These are phyloP conservation scores for Halocynthia aurantium DNA, from an alignment of 23 tunicate species.

Conservation along the genomic window DNA sequence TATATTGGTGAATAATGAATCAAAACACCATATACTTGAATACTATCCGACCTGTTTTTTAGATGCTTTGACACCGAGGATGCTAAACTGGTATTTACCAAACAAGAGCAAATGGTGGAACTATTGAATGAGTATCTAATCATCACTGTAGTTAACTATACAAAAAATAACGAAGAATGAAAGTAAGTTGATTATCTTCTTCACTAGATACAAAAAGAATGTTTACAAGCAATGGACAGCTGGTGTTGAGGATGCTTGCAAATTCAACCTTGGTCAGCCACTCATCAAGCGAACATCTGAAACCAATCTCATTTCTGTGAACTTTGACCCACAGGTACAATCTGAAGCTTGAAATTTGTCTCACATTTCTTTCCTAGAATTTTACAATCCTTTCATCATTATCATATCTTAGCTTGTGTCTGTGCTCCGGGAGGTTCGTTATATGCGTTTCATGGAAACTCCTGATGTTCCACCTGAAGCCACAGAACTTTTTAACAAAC, in stretches of 20 bases:
- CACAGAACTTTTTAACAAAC: conserved; percentile 44
- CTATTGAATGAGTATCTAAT: conserved; percentile 59
- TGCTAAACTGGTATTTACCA: conserved; percentile 47
- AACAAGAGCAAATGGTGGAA: conserved; percentile 80
- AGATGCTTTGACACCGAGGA: conserved; percentile 62
- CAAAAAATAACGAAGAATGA: background rate
- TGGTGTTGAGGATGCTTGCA: conserved; percentile 84
- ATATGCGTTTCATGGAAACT: conserved; percentile 58
- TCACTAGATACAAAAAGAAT: conserved; percentile 40
- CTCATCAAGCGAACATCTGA: conserved; percentile 61
- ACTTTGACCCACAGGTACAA: conserved; percentile 93
- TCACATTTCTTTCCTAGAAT: background rate
- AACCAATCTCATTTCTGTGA: conserved; percentile 61
- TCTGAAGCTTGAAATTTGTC: background rate
- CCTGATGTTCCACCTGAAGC: conserved; percentile 78
- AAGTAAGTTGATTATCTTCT: background rate
- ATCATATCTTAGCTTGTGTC: conserved; percentile 72
- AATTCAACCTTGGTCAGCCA: conserved; percentile 73
- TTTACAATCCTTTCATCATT: background rate
- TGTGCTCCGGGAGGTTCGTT: conserved; percentile 91
- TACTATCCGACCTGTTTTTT: conserved; percentile 1
- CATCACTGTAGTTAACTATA: background rate
- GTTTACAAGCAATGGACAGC: conserved; percentile 63
- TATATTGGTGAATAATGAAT: background rate
- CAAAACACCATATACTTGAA: background rate